phyloP scores from a whole-genome alignment of 30 jellyfish, hydroid and myxozoan species.

The Aurelia aurita region DNA sequence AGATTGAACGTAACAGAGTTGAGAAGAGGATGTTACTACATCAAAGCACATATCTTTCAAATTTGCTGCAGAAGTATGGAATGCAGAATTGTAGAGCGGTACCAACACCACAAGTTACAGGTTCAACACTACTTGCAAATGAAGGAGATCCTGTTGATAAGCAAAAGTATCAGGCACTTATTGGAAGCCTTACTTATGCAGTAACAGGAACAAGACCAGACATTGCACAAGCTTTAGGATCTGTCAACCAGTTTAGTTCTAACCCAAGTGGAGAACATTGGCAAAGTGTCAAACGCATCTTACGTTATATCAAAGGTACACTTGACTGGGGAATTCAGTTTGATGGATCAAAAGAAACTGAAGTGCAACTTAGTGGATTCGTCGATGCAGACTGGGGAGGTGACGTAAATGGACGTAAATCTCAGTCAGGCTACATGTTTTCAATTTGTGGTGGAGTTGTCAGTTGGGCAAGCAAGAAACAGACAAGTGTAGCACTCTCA shows the following conservation, averaged over 20 bases:
- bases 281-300: background rate
- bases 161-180: conserved; percentile 48
- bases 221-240: conserved; percentile 22
- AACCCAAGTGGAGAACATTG: background rate
- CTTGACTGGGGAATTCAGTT: conserved; percentile 9
- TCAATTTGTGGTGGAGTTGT: conserved; percentile 3
- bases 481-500: background rate
- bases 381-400: conserved; percentile 60
- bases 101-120: too few relatives aligned
- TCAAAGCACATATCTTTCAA: conserved; percentile 13
- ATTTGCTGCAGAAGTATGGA: conserved; percentile 29
- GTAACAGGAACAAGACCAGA: conserved; percentile 49
- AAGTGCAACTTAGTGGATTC: conserved; percentile 1
- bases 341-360: conserved; percentile 1
- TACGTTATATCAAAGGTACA: background rate
- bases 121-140: conserved; percentile 11
- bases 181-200: conserved; percentile 49
- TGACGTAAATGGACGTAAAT: conserved; percentile 16
- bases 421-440: conserved; percentile 29
- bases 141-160: conserved; percentile 36
- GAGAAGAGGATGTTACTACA: conserved; percentile 28
- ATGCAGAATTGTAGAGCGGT: conserved; percentile 49
- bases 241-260: conserved; percentile 12
- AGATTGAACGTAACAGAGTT: conserved; percentile 35
- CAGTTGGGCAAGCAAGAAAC: background rate